Conservation (phyloP, 2,113 vertebrate genomes). For the Scophthalmus maximus region DNA sequence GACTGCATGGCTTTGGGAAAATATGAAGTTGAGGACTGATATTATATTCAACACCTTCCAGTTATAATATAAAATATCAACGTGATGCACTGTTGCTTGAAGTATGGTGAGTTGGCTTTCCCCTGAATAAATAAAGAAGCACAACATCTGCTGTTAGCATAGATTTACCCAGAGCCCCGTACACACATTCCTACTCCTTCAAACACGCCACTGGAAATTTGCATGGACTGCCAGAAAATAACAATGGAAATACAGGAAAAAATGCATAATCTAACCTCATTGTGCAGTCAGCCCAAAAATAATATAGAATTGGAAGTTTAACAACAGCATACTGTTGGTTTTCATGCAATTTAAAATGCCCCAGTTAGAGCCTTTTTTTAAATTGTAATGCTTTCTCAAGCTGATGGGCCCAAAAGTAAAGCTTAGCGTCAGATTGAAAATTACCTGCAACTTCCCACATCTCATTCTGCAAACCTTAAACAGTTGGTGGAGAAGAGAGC, state of each 20-base stretch:
- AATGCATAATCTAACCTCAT: neutral
- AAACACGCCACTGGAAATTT: conserved; percentile 17
- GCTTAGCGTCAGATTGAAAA: no score
- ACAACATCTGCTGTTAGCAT: neutral
- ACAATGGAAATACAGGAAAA: neutral
- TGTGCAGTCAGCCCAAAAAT: neutral
- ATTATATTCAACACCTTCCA: neutral
- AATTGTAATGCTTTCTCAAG: neutral
- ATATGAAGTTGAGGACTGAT: neutral
- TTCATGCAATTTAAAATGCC: neutral
- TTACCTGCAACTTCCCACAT: neutral
- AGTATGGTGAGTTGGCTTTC: neutral
- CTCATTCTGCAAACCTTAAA: neutral
- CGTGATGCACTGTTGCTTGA: neutral
- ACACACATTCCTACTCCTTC: neutral
- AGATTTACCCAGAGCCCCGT: neutral
- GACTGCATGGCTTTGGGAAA: neutral
- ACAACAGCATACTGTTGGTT: neutral
- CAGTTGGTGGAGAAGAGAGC: conserved; percentile 12
- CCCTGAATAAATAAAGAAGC: conserved; percentile 4
- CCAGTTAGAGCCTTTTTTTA: neutral
- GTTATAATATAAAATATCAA: neutral
- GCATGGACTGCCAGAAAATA: neutral
- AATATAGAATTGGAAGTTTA: no score
- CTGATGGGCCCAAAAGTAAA: neutral